Conservation (phyloP, 2,888 invertebrate species). For the Thelaira solivaga region DNA sequence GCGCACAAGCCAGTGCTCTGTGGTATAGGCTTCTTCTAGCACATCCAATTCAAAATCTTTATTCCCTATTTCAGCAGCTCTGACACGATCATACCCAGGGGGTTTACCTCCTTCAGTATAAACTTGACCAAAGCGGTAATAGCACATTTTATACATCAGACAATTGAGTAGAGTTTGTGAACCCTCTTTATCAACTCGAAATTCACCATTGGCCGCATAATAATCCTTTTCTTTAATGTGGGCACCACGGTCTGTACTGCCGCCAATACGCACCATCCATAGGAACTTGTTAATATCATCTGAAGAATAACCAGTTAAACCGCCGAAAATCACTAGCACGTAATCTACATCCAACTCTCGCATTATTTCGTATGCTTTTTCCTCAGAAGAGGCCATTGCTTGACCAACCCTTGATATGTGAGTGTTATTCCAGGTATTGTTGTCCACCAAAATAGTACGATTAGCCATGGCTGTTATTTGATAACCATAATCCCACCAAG, state of each 20-base stretch:
- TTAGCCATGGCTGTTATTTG: constrained; percentile 99
- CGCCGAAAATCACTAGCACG: constrained; percentile 98
- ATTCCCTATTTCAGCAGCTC: constrained; percentile 98
- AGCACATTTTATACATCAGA: constrained; percentile 99
- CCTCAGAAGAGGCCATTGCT: constrained; percentile 98
- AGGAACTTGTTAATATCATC: constrained; percentile 99
- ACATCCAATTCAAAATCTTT: constrained; percentile 98
- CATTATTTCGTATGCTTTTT: constrained; percentile 99
- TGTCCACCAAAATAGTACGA: constrained; percentile 97
- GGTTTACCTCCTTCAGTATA: constrained; percentile 97
- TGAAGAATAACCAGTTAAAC: constrained; percentile 98
- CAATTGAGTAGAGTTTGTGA: constrained; percentile 95
- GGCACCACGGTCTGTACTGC: constrained; percentile 94
- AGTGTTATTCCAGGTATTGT: constrained; percentile 99
- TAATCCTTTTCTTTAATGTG: constrained; percentile 98
- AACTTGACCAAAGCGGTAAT: constrained; percentile 96
- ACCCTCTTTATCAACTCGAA: constrained; percentile 96
- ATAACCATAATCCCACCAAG: constrained; percentile 99
- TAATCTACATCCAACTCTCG: constrained; percentile 97
- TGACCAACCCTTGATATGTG: constrained; percentile 98
- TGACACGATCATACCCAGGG: constrained; percentile 96
- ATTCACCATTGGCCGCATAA: constrained; percentile 97
- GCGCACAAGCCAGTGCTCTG: constrained; percentile 99
- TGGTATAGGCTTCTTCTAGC: constrained; percentile 99
- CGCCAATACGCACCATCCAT: constrained; percentile 99